These are phyloP conservation scores for Callospermophilus lateralis DNA, from an alignment of 2,113 vertebrate genomes.

Conservation along the genomic window DNA sequence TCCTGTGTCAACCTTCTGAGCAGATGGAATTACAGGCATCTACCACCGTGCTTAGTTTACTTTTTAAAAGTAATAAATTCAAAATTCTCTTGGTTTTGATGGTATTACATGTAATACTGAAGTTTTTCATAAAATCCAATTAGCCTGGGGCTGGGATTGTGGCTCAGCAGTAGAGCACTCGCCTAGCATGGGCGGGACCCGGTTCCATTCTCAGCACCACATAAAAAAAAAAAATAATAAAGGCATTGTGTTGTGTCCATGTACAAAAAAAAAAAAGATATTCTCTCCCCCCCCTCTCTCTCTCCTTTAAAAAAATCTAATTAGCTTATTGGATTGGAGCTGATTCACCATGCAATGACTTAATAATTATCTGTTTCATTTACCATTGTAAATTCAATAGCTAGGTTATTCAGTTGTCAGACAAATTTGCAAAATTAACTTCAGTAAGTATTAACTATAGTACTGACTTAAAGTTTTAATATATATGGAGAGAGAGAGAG, in stretches of 20 bases:
- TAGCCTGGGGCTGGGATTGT: background rate
- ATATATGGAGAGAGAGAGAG: too few species aligned
- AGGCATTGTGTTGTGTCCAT: too few species aligned
- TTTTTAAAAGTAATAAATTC: background rate
- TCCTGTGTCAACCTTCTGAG: too few species aligned
- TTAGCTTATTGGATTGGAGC: constrained; percentile 22
- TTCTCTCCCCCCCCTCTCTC: too few species aligned
- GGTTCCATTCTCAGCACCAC: too few species aligned
- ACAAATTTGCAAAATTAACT: constrained; percentile 14
- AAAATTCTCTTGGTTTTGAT: constrained; percentile 27
- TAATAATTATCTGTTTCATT: constrained; percentile 7
- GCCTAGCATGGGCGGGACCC: too few species aligned
- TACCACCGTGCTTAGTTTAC: too few species aligned
- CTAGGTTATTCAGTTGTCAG: background rate
- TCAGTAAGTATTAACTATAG: constrained; percentile 1
- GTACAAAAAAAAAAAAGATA: too few species aligned
- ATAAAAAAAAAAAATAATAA: too few species aligned
- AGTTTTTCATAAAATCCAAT: constrained; percentile 35
- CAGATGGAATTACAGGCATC: too few species aligned
- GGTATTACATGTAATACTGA: background rate
- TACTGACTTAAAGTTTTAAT: background rate
- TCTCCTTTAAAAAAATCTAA: background rate
- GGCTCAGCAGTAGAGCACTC: too few species aligned
- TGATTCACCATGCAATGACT: background rate
- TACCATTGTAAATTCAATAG: background rate